Evolutionary conservation across 2,888 invertebrate species (phyloP), one percentile per base, ranked within the genome.

Genomic region (Cotesia congregata): DNA sequence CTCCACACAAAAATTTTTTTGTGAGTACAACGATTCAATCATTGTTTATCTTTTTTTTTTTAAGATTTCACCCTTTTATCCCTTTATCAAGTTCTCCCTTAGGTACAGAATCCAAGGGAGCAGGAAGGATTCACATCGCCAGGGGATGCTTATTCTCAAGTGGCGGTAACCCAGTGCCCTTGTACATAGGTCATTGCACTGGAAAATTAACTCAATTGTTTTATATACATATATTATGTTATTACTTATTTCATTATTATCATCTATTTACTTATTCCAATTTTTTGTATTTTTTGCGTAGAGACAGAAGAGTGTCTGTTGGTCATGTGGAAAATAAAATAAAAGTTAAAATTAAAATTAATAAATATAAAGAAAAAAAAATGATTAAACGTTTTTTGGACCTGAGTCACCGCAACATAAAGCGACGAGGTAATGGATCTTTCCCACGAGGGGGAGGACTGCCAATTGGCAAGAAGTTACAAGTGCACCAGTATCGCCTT

Each of bases 141-240:
- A 77, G 75, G 76, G 80, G 76, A 74, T 78, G 78, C 65, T 67
- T 79, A 75, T 80, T 74, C 50, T 50, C 50, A 79, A 80, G 80
- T 78, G 79, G 75, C 78, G 73, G 82, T 84, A 84, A 83, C 84
- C 84, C 83, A 85, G 80, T 85, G 85, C 82, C 85, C 84, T 84
- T 82, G 83, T 82, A 78, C 74, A 69, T 65, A 74, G 77, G 74
- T 77, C 80, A 77, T 78, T 76, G 80, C 82, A 79, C 80, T 80
- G 80, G 82, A 84, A 85, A 85, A 85, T 85, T 85, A 83, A 84
- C 82, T 83, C 77, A 80, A 85, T 85, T 83, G 83, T 81, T 81
- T 82, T 84, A 6, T 12, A 62, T 62, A n/a, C 15, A 15, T 62
- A n/a, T 62, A 74, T 76, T 72, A 70, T 76, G 39, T 20, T 62